Evolutionary conservation across 2,113 vertebrate species (phyloP).

Genomic region (Bolborhynchus lineola): DNA sequence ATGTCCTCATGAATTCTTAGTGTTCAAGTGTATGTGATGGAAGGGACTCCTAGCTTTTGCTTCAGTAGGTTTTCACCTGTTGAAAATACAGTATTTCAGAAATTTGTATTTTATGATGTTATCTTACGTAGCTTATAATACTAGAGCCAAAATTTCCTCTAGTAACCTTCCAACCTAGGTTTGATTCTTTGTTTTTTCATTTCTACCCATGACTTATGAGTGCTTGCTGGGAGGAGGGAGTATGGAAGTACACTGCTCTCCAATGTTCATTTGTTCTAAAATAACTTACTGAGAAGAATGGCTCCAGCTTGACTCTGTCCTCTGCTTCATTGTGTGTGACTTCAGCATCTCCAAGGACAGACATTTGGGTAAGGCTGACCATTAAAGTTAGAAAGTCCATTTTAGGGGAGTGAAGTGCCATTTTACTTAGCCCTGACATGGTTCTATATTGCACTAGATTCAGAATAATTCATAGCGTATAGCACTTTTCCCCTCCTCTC

Average conservation of each 20-base stretch:
- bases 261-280: not conserved
- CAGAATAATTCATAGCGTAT: not conserved
- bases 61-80: not conserved
- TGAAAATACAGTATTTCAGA: not conserved
- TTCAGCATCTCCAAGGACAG: not conserved
- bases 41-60: not conserved
- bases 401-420: not conserved
- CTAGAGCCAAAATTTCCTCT: not conserved
- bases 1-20: not conserved
- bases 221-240: not conserved
- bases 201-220: not conserved
- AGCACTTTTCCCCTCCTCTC: not conserved
- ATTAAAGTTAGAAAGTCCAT: not conserved
- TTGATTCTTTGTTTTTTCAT: not conserved
- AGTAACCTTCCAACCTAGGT: not conserved
- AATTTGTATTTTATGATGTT: not conserved
- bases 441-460: not conserved
- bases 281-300: not conserved
- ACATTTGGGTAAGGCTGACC: not conserved
- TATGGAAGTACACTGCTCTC: not conserved
- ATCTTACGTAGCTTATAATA: not conserved
- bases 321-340: not conserved
- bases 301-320: not conserved
- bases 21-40: not conserved
- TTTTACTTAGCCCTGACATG: not conserved